Evolutionary conservation across 2,888 invertebrate species (phyloP).

Genomic region (Leptogaster cylindrica): DNA sequence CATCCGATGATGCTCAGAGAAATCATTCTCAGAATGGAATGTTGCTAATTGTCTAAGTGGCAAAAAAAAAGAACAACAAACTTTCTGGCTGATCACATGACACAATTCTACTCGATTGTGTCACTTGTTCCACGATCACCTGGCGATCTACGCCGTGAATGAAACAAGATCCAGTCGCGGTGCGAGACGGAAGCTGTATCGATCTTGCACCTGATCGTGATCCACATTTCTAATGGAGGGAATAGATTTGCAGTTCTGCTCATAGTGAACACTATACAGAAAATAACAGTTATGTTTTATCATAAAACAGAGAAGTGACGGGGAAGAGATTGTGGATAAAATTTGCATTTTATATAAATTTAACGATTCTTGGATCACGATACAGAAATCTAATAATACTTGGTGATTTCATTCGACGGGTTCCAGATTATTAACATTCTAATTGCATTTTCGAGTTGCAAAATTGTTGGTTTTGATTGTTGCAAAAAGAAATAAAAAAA

Average conservation of each 20-base stretch:
- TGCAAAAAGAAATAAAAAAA: neutral
- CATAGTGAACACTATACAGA: no score
- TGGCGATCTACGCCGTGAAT: neutral
- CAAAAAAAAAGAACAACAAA: neutral
- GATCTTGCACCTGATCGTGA: neutral
- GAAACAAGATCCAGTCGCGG: neutral
- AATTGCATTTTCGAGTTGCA: neutral
- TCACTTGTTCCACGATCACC: constrained; percentile 22
- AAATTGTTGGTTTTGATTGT: neutral
- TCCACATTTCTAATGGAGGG: no score
- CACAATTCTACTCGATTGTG: constrained; percentile 9
- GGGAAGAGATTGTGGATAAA: no score
- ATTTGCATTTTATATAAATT: no score
- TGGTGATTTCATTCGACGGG: neutral
- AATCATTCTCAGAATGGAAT: constrained; percentile 18
- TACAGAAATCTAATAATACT: no score
- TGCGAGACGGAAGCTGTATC: constrained; percentile 11
- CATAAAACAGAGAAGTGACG: no score
- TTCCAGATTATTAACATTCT: neutral
- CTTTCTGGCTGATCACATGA: no score
- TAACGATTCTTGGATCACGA: no score
- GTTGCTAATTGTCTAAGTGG: neutral
- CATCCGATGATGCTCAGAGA: no score
- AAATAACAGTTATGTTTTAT: no score
- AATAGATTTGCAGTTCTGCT: no score